Base-by-base conservation (phyloP, 2,888 invertebrate genomes). In the Girardia tigrina region DNA sequence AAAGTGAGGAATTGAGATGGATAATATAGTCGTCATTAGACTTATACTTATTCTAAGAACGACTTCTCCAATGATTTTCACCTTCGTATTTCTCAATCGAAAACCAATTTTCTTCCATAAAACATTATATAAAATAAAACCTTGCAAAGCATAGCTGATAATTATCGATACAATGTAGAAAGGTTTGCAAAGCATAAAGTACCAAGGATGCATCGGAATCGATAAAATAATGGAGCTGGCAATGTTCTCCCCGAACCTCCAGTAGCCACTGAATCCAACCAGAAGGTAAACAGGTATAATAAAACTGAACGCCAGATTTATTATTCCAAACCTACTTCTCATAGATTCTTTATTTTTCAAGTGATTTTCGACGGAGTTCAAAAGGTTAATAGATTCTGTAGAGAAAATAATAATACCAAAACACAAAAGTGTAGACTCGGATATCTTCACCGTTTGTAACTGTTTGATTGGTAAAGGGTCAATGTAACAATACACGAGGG, bases 41-140 rank as follows among this genome's bases (percentile, higher is more conserved):
- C 42, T 69, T 16, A 23, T 26, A 2, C 69, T 20, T n/a, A 74
- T 12, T 28, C 74, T 42, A 6, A 56, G 20, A 6, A 23, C 6
- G 2, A 42, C 14, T 16, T 42, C 56, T 8, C 8, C 56, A 6
- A 23, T 23, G n/a, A 6, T 26, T 23, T 26, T 23, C 23, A 26
- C 1, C 26, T 26, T 42, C 2, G 4, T 28, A 2, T 23, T 20
- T 26, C 6, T 27, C 8, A 74, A 26, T 56, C 69, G 26, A 16
- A 14, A 8, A 12, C 23, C 42, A 26, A 76, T 12, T 42, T n/a
- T 56, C 28, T 76, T 26, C 89, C 91, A 92, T 28, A 94, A 88
- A 76, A 94, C 90, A 80, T 89, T 90, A 85, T 93, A 89, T 0
- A 94, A 92, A 26, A 94, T 94, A 84, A 94, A 94, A 83, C 94